These are phyloP conservation scores for Drosophila subobscura DNA, from an alignment of 1,140 invertebrate genomes.

Conservation along the genomic window DNA sequence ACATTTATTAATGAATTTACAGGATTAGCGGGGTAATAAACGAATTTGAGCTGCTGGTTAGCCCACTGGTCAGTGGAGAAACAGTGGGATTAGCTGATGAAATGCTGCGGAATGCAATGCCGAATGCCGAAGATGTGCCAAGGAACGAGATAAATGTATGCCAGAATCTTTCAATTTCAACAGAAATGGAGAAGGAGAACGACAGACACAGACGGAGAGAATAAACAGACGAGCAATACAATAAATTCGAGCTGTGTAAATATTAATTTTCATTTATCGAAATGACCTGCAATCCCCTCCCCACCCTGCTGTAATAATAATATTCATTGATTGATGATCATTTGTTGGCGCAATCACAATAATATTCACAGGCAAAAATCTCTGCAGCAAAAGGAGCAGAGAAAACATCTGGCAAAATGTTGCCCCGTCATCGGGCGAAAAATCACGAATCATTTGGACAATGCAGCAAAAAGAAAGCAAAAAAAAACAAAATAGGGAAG, in stretches of 20 bases:
- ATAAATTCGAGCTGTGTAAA: conserved; percentile 5
- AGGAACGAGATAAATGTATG: conserved; percentile 13
- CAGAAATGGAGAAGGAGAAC: too few relatives aligned
- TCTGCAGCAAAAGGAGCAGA: conserved; percentile 5
- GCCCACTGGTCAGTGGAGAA: conserved; percentile 4
- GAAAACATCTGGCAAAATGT: conserved; percentile 9
- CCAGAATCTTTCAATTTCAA: not conserved
- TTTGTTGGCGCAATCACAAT: not conserved
- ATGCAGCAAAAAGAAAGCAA: conserved; percentile 56
- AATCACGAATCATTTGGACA: conserved; percentile 42
- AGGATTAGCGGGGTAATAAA: conserved; percentile 73
- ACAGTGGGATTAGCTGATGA: conserved; percentile 46
- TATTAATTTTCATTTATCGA: conserved; percentile 43
- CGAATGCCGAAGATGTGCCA: not conserved
- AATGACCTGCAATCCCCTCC: conserved; percentile 20
- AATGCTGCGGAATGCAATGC: conserved; percentile 23
- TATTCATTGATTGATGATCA: conserved; percentile 31
- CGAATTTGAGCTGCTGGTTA: conserved; percentile 50
- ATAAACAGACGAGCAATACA: not conserved
- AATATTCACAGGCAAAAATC: conserved; percentile 21
- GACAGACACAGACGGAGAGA: not conserved
- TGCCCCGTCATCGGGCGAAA: conserved; percentile 27
- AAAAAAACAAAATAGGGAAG: conserved; percentile 9
- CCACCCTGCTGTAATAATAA: conserved; percentile 30
- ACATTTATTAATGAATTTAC: conserved; percentile 78